Percentiles rank a stretch among this genome's conserved stretches.
phyloP scores from a whole-genome alignment of 2,797 vertebrate genomes.

The Microhierax caerulescens region DNA sequence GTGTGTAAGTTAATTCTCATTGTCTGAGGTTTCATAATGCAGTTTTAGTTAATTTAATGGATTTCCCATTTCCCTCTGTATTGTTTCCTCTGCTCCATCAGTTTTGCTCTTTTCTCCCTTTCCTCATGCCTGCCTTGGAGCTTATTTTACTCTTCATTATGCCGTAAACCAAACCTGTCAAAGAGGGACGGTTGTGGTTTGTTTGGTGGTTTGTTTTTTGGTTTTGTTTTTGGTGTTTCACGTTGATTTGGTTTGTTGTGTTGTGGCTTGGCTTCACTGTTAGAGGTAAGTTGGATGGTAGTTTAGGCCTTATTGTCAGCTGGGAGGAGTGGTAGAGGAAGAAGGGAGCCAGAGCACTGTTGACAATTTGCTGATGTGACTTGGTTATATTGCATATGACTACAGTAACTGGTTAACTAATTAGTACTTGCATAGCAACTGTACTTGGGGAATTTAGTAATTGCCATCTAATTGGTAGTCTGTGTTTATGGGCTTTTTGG shows the following conservation, averaged over 20 bases:
- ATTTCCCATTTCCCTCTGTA: background rate
- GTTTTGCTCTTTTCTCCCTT: background rate
- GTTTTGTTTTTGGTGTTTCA: background rate
- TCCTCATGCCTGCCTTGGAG: background rate
- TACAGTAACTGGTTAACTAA: background rate
- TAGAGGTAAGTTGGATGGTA: background rate
- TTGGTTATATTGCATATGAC: background rate
- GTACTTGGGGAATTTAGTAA: background rate
- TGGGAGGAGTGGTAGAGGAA: background rate
- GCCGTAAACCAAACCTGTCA: background rate
- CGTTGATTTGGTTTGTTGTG: background rate
- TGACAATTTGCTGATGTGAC: background rate
- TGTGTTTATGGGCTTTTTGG: background rate
- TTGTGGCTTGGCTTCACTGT: background rate
- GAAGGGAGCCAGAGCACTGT: background rate
- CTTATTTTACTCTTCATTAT: background rate
- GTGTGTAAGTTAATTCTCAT: background rate
- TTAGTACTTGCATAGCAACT: background rate
- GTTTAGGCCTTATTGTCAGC: background rate
- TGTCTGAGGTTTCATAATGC: background rate
- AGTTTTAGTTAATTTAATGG: background rate
- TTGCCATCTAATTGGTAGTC: background rate
- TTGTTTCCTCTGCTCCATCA: background rate
- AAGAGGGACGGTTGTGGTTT: background rate
- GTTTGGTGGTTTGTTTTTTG: background rate